Conservation (phyloP, 1,140 invertebrate species). For the Drosophila athabasca region DNA sequence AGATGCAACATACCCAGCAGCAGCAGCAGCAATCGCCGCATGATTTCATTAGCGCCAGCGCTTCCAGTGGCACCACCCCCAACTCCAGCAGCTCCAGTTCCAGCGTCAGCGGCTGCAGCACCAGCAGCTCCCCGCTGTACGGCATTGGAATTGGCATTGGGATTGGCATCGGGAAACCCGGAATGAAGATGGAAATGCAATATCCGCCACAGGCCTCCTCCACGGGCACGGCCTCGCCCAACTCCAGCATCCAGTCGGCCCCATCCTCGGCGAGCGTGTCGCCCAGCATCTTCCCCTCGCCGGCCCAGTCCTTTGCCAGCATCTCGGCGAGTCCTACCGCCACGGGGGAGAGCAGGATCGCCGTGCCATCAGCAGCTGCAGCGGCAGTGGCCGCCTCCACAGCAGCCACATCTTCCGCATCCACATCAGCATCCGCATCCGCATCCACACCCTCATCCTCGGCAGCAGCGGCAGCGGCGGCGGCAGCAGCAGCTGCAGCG, state of each 20-base stretch:
- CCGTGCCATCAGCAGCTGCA: slow-evolving; percentile 15
- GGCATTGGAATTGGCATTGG: slow-evolving; percentile 8
- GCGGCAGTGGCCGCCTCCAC: slow-evolving; percentile 14
- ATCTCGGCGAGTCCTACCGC: slow-evolving; percentile 64
- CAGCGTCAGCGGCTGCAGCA: slow-evolving; percentile 28
- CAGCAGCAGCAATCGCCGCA: slow-evolving; percentile 35
- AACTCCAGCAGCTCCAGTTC: slow-evolving; percentile 24
- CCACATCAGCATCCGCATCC: slow-evolving; percentile 34
- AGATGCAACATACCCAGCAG: slow-evolving; percentile 27
- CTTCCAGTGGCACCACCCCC: slow-evolving; percentile 24
- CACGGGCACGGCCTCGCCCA: slow-evolving; percentile 78
- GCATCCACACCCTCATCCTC: slow-evolving; percentile 29
- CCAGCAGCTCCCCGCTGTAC: slow-evolving; percentile 36
- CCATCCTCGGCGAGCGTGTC: slow-evolving; percentile 78
- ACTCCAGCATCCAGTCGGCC: slow-evolving; percentile 77
- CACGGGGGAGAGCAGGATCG: not conserved
- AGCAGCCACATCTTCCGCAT: slow-evolving; percentile 11
- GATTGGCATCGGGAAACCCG: slow-evolving; percentile 36
- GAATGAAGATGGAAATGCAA: slow-evolving; percentile 80
- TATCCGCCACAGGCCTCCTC: slow-evolving; percentile 82
- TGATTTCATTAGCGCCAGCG: slow-evolving; percentile 50
- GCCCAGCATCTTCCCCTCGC: slow-evolving; percentile 77
- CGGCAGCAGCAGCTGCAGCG: slow-evolving; percentile 61
- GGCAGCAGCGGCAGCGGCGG: slow-evolving; percentile 44
- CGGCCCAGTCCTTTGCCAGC: slow-evolving; percentile 74